Base-by-base conservation (phyloP, 2,888 invertebrate genomes). In the Phrixothrix hirtus region DNA sequence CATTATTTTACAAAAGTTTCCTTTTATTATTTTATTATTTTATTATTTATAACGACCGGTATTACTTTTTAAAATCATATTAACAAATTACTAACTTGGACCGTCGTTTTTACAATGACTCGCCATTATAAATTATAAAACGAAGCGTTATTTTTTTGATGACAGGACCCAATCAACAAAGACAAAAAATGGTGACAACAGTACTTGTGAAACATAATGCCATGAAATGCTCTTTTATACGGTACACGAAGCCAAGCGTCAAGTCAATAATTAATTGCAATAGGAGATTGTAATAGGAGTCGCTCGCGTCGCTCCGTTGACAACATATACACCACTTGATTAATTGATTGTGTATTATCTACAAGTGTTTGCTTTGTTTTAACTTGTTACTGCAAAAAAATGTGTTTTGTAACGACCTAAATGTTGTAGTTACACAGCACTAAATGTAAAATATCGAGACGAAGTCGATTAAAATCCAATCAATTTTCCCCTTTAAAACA, bases 191-290 rank as follows among this genome's bases (percentile, higher is more conserved):
- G 13, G 42, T 34, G 25, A 15, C 42, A 46, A 37, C 37, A 48
- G 39, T 39, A 48, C 39, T 31, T 48, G 35, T 41, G 47, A 51
- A 37, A 51, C 39, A 29, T 51, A 51, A 44, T 39, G 50, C 32
- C 29, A 3, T 16, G 34, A 54, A 54, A 38, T 48, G 54, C 26
- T 16, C 45, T 54, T 54, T 44, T 54, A 41, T 49, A 31, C 29
- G 42, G 30, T 34, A 32, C 39, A 44, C 31, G 47, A 53, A 41
- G 55, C 38, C 29, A 26, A 39, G 55, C 61, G 59, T 59, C 57
- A 59, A 60, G 58, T 65, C 63, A 63, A 65, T 65, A 66, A 66
- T 65, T 66, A 66, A 66, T 66, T 66, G 66, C 64, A 61, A 65
- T 62, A 61, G 60, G 61, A 62, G 62, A 57, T 54, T 55, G 63